Base-by-base conservation (phyloP, 2,113 vertebrate species). In the Nibea albiflora region DNA sequence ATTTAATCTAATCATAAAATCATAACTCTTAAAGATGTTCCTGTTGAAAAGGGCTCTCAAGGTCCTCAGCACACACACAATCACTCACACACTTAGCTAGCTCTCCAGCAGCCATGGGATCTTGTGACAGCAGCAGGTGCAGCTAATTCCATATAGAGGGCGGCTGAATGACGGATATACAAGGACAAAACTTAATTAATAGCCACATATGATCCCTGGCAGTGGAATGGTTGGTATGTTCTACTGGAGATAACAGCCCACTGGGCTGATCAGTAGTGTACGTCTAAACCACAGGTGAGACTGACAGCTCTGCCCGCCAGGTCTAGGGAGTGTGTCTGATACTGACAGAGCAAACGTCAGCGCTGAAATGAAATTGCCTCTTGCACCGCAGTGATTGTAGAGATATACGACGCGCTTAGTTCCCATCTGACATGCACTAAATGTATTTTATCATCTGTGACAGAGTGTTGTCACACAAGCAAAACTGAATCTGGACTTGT, bases 41-140 rank as follows among this genome's bases (percentile, higher is more conserved):
- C 19, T 1, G 11, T 42, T 5, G n/a, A 35, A 53, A 11, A 24
- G 8, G 15, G 39, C 42, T 31, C 31, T 64, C 35, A 74, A 74
- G 16, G 50, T 73, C 58, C 74, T 63, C 63, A 70, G 42, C 19
- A 81, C 63, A 81, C 24, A 49, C 16, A 19, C 19, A 75, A 63
- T 57, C 46, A 73, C 7, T 39, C 35, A 39, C 35, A 39, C 35
- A 8, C 35, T 39, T 9, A 39, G 35, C 35, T 39, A 66, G 60
- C 63, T 79, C 58, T 77, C 24, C 0, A 44, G 49, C 42, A 52
- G 66, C 50, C 69, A 42, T 0, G 17, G 64, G 78, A 78, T 80
- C 80, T 60, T 76, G 58, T 78, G 66, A 83, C 74, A 88, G 73
- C 76, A 90, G 82, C 86, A 89, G 86, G 81, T 91, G 88, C 76